Evolutionary conservation across 2,113 vertebrate species (phyloP), one percentile per base, ranked within the genome.

Genomic region (Oryzias melastigma): DNA sequence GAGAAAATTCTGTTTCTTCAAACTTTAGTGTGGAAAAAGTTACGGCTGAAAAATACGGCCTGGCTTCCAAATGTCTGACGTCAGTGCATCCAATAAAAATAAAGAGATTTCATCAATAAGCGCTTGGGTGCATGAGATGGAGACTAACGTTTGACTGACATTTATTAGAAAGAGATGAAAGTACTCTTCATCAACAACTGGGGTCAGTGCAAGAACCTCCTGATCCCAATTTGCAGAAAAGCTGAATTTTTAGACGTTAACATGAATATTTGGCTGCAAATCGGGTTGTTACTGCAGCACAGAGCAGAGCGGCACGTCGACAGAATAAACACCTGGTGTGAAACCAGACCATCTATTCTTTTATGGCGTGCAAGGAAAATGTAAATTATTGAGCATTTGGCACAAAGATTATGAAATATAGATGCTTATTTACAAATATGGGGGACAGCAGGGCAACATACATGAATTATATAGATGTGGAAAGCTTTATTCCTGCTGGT

Each of bases 331-430:
- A 20, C 42, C 64, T 58, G 68, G 29, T 65, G 53, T 52, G 78
- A 74, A 62, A 59, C 58, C 51, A 62, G 49, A 43, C 20, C 2
- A 20, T 55, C 62, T 45, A 29, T 58, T 48, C 42, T 77, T 70
- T 73, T 65, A 78, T 85, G 50, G 66, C 75, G 54, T 86, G 83
- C 66, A 49, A 46, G 47, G 62, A 79, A 75, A 70, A 12, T 22
- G 12, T 90, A 24, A 89, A 90, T 91, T 81, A 91, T 88, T 88
- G 5, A 91, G 40, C 14, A 51, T 60, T 67, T 58, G 68, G 71
- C 77, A 82, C 80, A 80, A 71, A 77, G 70, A 69, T 71, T 58
- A 83, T 85, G n/a, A 90, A 90, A 91, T 84, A 82, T 84, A 80
- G 61, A 88, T 81, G 59, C 46, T 68, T 85, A 88, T 88, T 87